These are phyloP conservation scores for Drosophila kurseongensis DNA, from an alignment of 1,140 invertebrate genomes.

Conservation along the genomic window DNA sequence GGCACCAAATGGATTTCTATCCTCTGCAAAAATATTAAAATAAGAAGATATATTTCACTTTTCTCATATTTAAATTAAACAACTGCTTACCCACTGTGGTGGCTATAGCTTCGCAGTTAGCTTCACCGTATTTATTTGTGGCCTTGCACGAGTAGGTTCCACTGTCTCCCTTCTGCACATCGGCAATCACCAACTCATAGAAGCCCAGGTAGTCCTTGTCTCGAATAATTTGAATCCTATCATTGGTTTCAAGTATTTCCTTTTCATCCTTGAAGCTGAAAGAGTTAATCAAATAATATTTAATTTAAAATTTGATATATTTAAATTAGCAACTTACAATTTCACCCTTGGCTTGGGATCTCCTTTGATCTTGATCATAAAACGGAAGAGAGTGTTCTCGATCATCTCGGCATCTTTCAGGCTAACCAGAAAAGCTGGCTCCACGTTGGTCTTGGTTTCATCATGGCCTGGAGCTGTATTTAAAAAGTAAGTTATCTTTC, in stretches of 20 bases:
- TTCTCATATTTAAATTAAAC: background rate
- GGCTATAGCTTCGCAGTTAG: slow-evolving; percentile 90
- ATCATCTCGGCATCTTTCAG: slow-evolving; percentile 94
- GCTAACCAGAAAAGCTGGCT: slow-evolving; percentile 92
- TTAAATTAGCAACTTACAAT: slow-evolving; percentile 89
- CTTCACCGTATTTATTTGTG: slow-evolving; percentile 93
- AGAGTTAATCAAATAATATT: slow-evolving; percentile 23
- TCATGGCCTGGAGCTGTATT: slow-evolving; percentile 85
- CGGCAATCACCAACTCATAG: slow-evolving; percentile 95
- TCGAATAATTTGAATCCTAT: slow-evolving; percentile 90
- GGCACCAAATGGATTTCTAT: slow-evolving; percentile 92
- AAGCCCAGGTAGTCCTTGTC: slow-evolving; percentile 93
- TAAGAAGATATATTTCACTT: background rate
- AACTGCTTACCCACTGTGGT: slow-evolving; percentile 89
- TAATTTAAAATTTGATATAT: background rate
- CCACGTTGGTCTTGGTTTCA: slow-evolving; percentile 89
- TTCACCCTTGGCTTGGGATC: slow-evolving; percentile 93
- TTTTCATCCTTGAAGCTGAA: slow-evolving; percentile 93
- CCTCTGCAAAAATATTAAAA: slow-evolving; percentile 86
- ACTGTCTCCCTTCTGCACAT: slow-evolving; percentile 92
- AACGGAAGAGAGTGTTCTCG: slow-evolving; percentile 93
- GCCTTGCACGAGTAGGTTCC: slow-evolving; percentile 96
- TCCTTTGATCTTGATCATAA: slow-evolving; percentile 95
- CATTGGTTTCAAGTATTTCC: slow-evolving; percentile 88
- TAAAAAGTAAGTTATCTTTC: background rate